Evolutionary conservation across 2,888 invertebrate species (phyloP), one percentile per base, ranked within the genome.

Genomic region (Molorchus minor): DNA sequence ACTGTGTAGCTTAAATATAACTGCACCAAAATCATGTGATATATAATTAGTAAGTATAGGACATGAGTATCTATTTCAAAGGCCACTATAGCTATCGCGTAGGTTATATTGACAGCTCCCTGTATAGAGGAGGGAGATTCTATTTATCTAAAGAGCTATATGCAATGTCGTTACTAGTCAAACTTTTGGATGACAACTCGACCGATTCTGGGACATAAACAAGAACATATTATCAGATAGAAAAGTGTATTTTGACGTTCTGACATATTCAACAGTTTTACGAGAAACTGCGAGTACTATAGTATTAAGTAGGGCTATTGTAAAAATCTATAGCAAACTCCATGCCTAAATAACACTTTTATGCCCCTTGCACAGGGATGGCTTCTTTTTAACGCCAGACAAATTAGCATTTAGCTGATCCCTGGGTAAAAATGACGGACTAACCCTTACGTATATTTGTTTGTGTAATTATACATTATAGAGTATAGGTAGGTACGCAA

Each of bases 151-250:
- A 66, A 67, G 60, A 71, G 73, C 74, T 75, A 7, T n/a, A 69
- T 71, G 53, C 71, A 70, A 70, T 71, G 73, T n/a, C n/a, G n/a
- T 78, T 77, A 78, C 77, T 78, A 77, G 77, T 76, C 77, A 67
- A 75, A 76, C 41, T 52, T 45, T 52, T 52, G 40, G 41, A 16
- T 12, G 1, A 10, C 21, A 13, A 12, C 19, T 15, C 15, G 12
- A 21, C 29, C 25, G 10, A 67, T 58, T 69, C 64, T 60, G 58
- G 56, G 51, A 33, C 10, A n/a, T n/a, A n/a, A n/a, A n/a, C n/a
- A n/a, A n/a, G n/a, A n/a, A n/a, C n/a, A n/a, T n/a, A n/a, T n/a
- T n/a, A n/a, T n/a, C n/a, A n/a, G n/a, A n/a, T n/a, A n/a, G n/a
- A n/a, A n/a, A n/a, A n/a, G n/a, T n/a, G n/a, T n/a, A n/a, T n/a